Evolutionary conservation across 2,797 vertebrate genomes (phyloP).

Genomic region (Sebastes kiyomatsui): DNA sequence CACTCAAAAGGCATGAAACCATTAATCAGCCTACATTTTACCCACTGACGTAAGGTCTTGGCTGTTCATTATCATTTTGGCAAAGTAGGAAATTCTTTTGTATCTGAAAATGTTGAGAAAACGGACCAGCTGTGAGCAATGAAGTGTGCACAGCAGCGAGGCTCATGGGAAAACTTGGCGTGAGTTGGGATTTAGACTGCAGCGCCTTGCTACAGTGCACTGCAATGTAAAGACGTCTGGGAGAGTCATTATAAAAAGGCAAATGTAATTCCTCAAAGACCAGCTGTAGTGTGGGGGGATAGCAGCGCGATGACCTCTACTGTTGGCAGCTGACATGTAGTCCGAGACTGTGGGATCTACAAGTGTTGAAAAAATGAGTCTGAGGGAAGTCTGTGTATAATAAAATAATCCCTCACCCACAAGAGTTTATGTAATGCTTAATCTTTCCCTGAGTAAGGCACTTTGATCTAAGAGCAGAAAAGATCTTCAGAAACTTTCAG

Average conservation of each 20-base stretch:
- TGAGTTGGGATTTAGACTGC: constrained; percentile 53
- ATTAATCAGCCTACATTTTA: neutral
- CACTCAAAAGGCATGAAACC: neutral
- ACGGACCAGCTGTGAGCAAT: constrained; percentile 68
- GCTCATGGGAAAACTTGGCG: constrained; percentile 62
- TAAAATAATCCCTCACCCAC: neutral
- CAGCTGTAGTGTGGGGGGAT: constrained; percentile 39
- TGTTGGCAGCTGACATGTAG: constrained; percentile 44
- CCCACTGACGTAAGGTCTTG: constrained; percentile 1
- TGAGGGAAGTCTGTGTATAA: constrained; percentile 14
- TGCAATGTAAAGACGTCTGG: constrained; percentile 63
- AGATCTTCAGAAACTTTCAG: neutral
- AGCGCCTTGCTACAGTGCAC: constrained; percentile 35
- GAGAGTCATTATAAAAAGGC: constrained; percentile 61
- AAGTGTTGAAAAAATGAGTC: constrained; percentile 17
- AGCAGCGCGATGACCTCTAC: constrained; percentile 30
- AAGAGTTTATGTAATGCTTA: constrained; percentile 29
- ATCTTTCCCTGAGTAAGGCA: constrained; percentile 8
- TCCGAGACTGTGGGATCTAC: constrained; percentile 24
- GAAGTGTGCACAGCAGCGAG: constrained; percentile 56
- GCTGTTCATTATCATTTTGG: constrained; percentile 17
- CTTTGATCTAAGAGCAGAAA: neutral
- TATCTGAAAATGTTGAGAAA: constrained; percentile 44
- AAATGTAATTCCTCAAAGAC: constrained; percentile 50
- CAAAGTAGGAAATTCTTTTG: constrained; percentile 5